Evolutionary conservation across 2,113 vertebrate genomes (phyloP), one percentile per base, ranked within the genome.

Genomic region (Anoura caudifer): DNA sequence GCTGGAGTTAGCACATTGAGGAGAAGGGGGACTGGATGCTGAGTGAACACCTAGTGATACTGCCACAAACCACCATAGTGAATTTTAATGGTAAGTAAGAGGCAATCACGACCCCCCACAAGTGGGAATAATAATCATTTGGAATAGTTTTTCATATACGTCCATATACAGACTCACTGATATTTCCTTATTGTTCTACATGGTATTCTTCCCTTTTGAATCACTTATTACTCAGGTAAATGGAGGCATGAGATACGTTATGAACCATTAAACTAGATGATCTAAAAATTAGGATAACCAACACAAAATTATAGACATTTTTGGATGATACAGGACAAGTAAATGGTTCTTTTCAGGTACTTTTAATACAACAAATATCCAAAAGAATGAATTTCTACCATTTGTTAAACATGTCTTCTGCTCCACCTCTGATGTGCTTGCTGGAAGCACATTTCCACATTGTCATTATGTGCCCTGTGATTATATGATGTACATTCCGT

Each of bases 401-500:
- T 33, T 26, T 85, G 9, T 47, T 93, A 93, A 70, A n/a, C 28
- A 59, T 4, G 77, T 19, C 20, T 76, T 79, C 14, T 87, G 69
- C 36, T 90, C 84, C 31, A 15, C 83, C 31, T 47, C 90, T 83
- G 80, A 16, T 79, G 83, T 95, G 85, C 72, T 87, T 82, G 14
- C 24, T 10, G 38, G 31, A 83, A 83, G 20, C 24, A 54, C 20
- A 83, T 95, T 96, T 50, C 92, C 94, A 95, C 14, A 47, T 87
- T 93, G 45, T 36, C 61, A 15, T 65, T 95, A 65, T 88, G 76
- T 96, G 16, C 83, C n/a, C 43, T 91, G 47, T 22, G 5, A 77
- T 95, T 69, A 80, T 26, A 91, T 87, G 36, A 87, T 94, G 91
- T 93, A 59, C 43, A 88, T 92, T 31, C 84, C 91, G 73, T 22